These are phyloP conservation scores for Polyploca ridens DNA, from an alignment of 2,888 invertebrate species.

Conservation along the genomic window DNA sequence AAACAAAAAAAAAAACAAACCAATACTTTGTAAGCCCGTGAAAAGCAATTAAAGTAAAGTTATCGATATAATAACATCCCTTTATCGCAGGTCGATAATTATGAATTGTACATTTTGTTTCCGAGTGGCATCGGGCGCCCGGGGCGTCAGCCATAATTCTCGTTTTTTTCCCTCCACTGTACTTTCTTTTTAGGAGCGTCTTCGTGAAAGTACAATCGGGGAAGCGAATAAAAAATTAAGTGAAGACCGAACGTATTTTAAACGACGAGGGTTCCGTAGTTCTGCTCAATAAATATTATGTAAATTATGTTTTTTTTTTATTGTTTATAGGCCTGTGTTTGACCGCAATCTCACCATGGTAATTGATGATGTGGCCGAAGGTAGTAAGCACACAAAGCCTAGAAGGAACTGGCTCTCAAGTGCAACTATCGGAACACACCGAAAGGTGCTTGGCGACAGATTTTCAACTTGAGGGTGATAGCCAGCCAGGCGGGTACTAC, in stretches of 20 bases:
- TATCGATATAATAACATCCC: constrained; percentile 62
- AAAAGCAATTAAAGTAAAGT: constrained; percentile 15
- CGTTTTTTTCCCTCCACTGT: constrained; percentile 57
- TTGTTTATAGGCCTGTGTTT: no score
- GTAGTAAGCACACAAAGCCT: no score
- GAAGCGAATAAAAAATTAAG: constrained; percentile 51
- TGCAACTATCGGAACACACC: no score
- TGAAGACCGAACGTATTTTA: constrained; percentile 33
- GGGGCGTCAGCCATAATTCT: constrained; percentile 62
- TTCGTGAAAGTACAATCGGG: constrained; percentile 66
- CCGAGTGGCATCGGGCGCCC: constrained; percentile 60
- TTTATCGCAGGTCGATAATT: constrained; percentile 70
- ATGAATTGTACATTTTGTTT: constrained; percentile 76
- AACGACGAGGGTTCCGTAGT: constrained; percentile 30
- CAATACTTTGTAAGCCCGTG: not conserved
- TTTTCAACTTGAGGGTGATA: no score
- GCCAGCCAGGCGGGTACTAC: no score
- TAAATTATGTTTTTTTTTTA: no score
- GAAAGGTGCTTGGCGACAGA: no score
- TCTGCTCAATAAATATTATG: not conserved
- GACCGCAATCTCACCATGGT: no score
- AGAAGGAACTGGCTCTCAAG: no score
- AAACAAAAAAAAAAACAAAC: no score
- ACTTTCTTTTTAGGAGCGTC: constrained; percentile 77
- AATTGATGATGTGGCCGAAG: no score